phyloP scores from a whole-genome alignment of 2,113 vertebrate genomes.

The Pipra filicauda region DNA sequence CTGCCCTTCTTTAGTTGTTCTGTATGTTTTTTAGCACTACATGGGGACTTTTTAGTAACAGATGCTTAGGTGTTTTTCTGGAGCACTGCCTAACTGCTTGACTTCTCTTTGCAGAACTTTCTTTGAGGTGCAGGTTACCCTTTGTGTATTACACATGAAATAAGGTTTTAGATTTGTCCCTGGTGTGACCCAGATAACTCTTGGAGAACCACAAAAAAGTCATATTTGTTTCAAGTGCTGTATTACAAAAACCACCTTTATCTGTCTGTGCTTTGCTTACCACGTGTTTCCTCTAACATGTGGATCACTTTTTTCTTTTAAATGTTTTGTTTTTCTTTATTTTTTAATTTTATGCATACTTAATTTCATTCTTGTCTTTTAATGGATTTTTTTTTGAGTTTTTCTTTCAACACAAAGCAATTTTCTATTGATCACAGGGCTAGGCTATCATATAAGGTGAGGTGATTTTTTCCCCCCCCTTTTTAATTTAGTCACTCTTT shows the following conservation, averaged over 20 bases:
- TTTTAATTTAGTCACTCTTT: slow-evolving; percentile 10
- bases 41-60: background rate
- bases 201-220: background rate
- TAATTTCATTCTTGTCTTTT: background rate
- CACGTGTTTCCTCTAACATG: background rate
- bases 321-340: too few relatives aligned
- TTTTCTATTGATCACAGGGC: background rate
- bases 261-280: background rate
- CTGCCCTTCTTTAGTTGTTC: background rate
- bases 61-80: slow-evolving; percentile 33
- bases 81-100: background rate
- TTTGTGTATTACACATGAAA: background rate
- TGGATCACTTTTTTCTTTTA: background rate
- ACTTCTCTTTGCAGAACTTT: background rate
- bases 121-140: background rate
- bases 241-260: background rate
- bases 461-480: fast-evolving
- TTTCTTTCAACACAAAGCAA: background rate
- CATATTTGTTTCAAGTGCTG: background rate
- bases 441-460: background rate
- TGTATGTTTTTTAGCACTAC: background rate
- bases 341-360: background rate
- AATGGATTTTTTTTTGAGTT: background rate
- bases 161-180: background rate
- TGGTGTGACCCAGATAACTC: background rate